Conservation (phyloP, 2,113 vertebrate genomes). For the Stomatorhinus ivindoensis region DNA sequence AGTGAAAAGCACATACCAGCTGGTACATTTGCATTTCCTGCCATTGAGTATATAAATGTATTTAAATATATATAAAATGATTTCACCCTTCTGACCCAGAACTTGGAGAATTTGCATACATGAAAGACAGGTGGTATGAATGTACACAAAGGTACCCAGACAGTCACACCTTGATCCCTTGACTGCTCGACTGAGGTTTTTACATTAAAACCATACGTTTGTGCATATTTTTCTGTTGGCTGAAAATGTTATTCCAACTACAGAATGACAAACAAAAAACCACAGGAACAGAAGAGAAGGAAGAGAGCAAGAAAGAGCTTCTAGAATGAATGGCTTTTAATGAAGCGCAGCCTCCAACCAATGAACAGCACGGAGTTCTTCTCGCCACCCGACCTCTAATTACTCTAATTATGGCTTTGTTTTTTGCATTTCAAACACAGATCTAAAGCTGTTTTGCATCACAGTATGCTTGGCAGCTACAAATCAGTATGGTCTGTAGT, state of each 20-base stretch:
- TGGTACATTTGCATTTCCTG: not conserved
- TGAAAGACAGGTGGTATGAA: not conserved
- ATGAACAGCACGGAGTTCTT: conserved; percentile 26
- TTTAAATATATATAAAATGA: not conserved
- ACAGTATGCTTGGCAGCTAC: conserved; percentile 5
- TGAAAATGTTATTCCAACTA: not conserved
- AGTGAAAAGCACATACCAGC: not conserved
- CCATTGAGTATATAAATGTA: not conserved
- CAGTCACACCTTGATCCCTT: not conserved
- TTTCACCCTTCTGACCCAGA: not conserved
- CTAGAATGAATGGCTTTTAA: conserved; percentile 38
- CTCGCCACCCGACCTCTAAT: conserved; percentile 45
- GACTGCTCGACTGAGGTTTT: not conserved
- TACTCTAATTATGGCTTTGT: conserved; percentile 54
- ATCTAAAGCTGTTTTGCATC: conserved; percentile 28
- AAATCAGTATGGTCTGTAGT: not conserved
- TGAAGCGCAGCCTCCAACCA: conserved; percentile 38
- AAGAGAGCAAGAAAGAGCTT: conserved; percentile 19
- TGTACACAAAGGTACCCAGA: not conserved
- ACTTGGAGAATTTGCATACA: not conserved
- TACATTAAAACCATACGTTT: not conserved
- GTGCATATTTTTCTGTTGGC: not conserved
- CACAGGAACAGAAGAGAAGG: not conserved
- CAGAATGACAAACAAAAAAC: not conserved
- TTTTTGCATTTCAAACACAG: conserved; percentile 42